Base-by-base conservation (phyloP, 2,797 vertebrate genomes). In the Paratrypauchen microcephalus region DNA sequence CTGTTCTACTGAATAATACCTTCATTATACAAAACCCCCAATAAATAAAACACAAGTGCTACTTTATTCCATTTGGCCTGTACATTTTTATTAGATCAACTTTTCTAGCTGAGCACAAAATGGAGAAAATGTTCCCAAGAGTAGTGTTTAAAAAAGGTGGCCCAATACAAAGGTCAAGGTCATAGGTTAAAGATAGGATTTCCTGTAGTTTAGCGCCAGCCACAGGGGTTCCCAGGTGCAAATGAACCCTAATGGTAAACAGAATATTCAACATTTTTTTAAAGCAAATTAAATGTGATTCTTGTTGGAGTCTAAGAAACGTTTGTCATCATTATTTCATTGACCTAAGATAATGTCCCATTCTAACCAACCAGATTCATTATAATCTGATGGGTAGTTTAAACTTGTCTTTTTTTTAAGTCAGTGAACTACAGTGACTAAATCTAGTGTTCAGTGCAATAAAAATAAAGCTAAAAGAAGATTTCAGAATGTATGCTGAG, bases 1-100 rank as follows among this genome's bases (percentile, higher is more conserved):
- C 72, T 56, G 60, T 39, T 39, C 52, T 21, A 54, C 74, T 67
- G 68, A 77, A 79, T 68, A 85, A 73, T 73, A 65, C 73, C 68
- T 48, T 70, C 50, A 82, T 82, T 77, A 75, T 80, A 70, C 65
- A 0, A 28, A 72, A 60, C 21, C 62, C 39, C 63, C 56, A 19
- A 66, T 18, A 55, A 55, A 69, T 73, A 73, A 64, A 54, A 55
- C 32, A 36, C 52, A 15, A 50, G 32, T 65, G 68, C 21, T 26
- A 32, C 28, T 47, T 66, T 16, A 56, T 66, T 48, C 50, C 16
- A 55, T 72, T 72, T 19, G 41, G 18, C 7, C 66, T 41, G 59
- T 23, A 58, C 61, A 21, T 13, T 58, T 67, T 66, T 64, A 36
- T 39, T 8, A 21, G 70, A 58, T 63, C 28, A 0, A 50, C 23